phyloP scores from a whole-genome alignment of 2,888 invertebrate genomes.

The Volucella zonaria region DNA sequence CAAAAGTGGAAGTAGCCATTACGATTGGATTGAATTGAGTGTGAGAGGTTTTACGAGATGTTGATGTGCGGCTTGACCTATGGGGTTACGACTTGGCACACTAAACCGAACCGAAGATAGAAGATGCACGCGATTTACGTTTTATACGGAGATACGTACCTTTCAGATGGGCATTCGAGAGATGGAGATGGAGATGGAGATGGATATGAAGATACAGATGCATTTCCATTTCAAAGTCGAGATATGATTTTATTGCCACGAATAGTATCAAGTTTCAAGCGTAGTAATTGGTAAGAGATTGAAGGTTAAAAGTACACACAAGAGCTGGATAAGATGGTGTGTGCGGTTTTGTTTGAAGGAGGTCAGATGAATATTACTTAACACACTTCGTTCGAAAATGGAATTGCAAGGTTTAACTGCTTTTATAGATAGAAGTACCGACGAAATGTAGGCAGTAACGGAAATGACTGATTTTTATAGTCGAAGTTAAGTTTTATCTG shows the following conservation, averaged over 20 bases:
- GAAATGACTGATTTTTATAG: too few relatives aligned
- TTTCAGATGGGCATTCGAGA: not conserved
- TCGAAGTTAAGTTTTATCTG: too few relatives aligned
- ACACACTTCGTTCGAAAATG: too few relatives aligned
- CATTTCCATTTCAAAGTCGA: constrained; percentile 44
- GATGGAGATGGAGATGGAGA: constrained; percentile 46
- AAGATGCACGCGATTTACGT: constrained; percentile 63
- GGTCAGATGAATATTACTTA: not conserved
- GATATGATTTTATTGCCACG: constrained; percentile 55
- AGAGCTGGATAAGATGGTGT: not conserved
- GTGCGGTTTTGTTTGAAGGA: not conserved
- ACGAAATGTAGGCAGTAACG: too few relatives aligned
- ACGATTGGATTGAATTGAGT: constrained; percentile 9
- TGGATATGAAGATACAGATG: constrained; percentile 20
- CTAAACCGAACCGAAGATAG: constrained; percentile 29
- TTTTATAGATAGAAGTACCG: too few relatives aligned
- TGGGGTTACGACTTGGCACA: constrained; percentile 67
- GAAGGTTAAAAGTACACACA: constrained; percentile 36
- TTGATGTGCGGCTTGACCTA: constrained; percentile 66
- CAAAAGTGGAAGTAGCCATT: constrained; percentile 44
- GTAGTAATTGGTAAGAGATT: constrained; percentile 44
- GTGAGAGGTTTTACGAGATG: constrained; percentile 43
- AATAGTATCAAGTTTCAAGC: constrained; percentile 19
- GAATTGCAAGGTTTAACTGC: too few relatives aligned
- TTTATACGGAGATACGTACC: not conserved